A percentile compares a stretch with the other conserved stretches of the same genome.
phyloP scores from a whole-genome alignment of 1,140 invertebrate genomes.

The Mamestra configurata region DNA sequence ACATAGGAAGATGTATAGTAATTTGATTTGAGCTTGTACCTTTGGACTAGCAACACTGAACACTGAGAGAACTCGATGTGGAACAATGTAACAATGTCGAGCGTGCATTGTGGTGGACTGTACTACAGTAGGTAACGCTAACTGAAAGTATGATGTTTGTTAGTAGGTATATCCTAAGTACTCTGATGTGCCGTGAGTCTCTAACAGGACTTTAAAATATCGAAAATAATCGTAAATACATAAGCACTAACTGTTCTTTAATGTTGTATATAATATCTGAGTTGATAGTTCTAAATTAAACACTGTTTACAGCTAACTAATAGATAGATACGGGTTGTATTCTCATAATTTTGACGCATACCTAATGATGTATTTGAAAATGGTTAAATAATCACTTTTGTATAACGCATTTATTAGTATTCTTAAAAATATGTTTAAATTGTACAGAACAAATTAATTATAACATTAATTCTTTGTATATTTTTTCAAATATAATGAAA shows the following conservation, averaged over 20 bases:
- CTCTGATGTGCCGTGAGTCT: conserved; percentile 40
- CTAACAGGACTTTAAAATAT: conserved; percentile 45
- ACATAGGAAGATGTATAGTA: too few relatives aligned
- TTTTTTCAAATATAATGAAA: conserved; percentile 84
- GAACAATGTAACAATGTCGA: neutral
- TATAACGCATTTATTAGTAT: conserved; percentile 82
- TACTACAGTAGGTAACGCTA: conserved; percentile 6
- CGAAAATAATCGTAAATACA: conserved; percentile 23
- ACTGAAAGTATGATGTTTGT: neutral
- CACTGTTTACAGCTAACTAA: conserved; percentile 36
- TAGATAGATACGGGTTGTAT: conserved; percentile 53
- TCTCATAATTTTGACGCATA: conserved; percentile 31
- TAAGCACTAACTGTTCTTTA: conserved; percentile 37
- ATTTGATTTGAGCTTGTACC: too few relatives aligned
- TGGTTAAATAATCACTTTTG: conserved; percentile 58
- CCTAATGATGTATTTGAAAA: conserved; percentile 54
- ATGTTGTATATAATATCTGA: conserved; percentile 48
- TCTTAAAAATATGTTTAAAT: conserved; percentile 74
- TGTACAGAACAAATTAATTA: conserved; percentile 81
- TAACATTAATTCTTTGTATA: conserved; percentile 82
- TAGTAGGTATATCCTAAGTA: neutral
- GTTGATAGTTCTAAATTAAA: conserved; percentile 15
- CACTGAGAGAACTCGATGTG: neutral
- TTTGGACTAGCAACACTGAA: neutral
- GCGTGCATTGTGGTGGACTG: conserved; percentile 19